Conservation (phyloP, 2,888 invertebrate species). For the Nyleta sp. region DNA sequence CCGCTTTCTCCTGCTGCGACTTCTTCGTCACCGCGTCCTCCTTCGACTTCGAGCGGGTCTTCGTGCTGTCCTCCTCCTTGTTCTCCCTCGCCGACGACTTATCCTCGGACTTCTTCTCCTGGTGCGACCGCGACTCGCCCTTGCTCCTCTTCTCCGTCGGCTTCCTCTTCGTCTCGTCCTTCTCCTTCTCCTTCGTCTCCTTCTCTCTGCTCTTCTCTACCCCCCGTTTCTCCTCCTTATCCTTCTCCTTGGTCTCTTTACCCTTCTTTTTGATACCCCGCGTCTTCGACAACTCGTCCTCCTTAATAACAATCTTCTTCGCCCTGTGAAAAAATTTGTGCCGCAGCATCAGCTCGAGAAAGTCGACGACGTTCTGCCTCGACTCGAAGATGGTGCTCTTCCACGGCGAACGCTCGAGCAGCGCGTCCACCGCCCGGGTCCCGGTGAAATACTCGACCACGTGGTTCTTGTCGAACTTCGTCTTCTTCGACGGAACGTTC, state of each 20-base stretch:
- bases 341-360: conserved; percentile 91
- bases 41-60: conserved; percentile 80
- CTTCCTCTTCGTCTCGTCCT: conserved; percentile 82
- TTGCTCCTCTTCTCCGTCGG: conserved; percentile 73
- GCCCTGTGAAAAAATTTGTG: conserved; percentile 98
- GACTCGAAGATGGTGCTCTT: conserved; percentile 91
- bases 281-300: conserved; percentile 82
- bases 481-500: conserved; percentile 97
- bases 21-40: conserved; percentile 74
- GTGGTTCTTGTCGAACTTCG: conserved; percentile 95
- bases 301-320: conserved; percentile 87
- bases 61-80: conserved; percentile 79
- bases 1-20: conserved; percentile 55
- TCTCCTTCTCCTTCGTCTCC: conserved; percentile 78
- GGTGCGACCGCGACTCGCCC: conserved; percentile 68
- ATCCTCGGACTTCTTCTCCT: conserved; percentile 73
- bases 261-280: conserved; percentile 83
- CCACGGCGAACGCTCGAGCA: conserved; percentile 94
- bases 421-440: conserved; percentile 95
- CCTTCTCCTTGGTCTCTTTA: conserved; percentile 80
- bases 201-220: conserved; percentile 76
- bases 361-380: conserved; percentile 91
- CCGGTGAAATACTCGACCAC: conserved; percentile 99
- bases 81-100: conserved; percentile 72
- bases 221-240: conserved; percentile 82